Evolutionary conservation across 2,797 vertebrate species (phyloP).

Genomic region (Sebastes diploproa): DNA sequence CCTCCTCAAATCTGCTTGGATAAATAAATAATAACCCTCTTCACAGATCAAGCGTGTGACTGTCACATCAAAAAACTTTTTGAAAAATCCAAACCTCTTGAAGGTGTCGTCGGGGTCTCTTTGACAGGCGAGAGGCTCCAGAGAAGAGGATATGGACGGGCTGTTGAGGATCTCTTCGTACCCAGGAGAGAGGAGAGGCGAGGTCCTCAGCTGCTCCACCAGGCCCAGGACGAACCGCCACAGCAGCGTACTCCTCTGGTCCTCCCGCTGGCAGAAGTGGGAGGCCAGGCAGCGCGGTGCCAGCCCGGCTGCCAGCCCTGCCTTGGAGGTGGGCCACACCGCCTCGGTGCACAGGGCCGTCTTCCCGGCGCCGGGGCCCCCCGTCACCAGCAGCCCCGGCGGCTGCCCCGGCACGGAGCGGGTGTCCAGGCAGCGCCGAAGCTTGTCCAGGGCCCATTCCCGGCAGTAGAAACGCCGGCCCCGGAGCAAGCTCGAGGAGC

Average conservation of each 20-base stretch:
- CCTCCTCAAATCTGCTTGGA: background rate
- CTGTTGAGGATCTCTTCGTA: conserved; percentile 71
- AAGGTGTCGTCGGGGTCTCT: conserved; percentile 82
- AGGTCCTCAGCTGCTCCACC: conserved; percentile 79
- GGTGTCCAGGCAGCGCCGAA: conserved; percentile 78
- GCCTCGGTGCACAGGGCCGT: conserved; percentile 82
- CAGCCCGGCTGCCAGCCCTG: conserved; percentile 65
- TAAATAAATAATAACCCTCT: background rate
- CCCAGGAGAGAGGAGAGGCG: conserved; percentile 68
- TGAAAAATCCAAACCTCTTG: conserved; percentile 75
- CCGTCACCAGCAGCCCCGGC: conserved; percentile 79
- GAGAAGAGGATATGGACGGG: conserved; percentile 37
- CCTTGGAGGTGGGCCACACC: conserved; percentile 81
- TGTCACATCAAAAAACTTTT: background rate
- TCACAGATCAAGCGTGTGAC: background rate
- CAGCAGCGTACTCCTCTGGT: conserved; percentile 71
- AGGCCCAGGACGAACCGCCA: conserved; percentile 82
- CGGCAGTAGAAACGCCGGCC: conserved; percentile 85
- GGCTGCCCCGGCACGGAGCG: conserved; percentile 47
- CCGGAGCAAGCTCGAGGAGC: conserved; percentile 74
- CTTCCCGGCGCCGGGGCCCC: conserved; percentile 85
- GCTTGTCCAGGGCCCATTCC: conserved; percentile 87
- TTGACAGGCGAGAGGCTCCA: conserved; percentile 77
- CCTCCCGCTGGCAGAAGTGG: conserved; percentile 85
- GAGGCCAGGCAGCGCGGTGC: conserved; percentile 79